A percentile compares a stretch with the other conserved stretches of the same genome.
These are phyloP conservation scores for Hyles euphorbiae DNA, from an alignment of 1,140 invertebrate species.

Conservation along the genomic window DNA sequence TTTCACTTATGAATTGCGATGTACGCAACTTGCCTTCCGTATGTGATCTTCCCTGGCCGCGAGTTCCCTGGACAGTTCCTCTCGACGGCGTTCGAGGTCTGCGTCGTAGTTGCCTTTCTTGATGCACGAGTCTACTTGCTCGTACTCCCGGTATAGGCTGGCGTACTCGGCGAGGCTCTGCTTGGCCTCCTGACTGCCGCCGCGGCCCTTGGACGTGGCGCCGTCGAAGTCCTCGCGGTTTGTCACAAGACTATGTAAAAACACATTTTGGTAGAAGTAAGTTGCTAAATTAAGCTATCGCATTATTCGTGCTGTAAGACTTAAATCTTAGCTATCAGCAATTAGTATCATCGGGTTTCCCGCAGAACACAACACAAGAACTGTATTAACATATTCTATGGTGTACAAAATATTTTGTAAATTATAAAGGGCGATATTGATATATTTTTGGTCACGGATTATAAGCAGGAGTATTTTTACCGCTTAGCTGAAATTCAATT, in stretches of 20 bases:
- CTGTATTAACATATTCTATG: no score
- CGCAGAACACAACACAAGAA: no score
- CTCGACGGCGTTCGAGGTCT: conserved; percentile 32
- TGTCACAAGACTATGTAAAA: conserved; percentile 43
- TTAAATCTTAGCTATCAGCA: no score
- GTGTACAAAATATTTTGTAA: no score
- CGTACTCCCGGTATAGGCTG: conserved; percentile 42
- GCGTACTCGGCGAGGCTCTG: conserved; percentile 50
- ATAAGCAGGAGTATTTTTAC: no score
- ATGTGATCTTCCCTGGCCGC: conserved; percentile 43
- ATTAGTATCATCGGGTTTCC: no score
- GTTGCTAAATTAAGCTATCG: no score
- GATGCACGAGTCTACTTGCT: conserved; percentile 38
- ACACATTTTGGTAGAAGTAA: no score
- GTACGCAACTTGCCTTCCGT: conserved; percentile 26
- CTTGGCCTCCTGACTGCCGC: conserved; percentile 39
- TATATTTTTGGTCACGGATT: no score
- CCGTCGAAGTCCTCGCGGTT: conserved; percentile 42
- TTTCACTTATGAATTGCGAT: not conserved
- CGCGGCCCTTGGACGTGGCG: conserved; percentile 43
- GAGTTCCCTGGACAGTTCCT: conserved; percentile 37
- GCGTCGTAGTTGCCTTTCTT: conserved; percentile 33
- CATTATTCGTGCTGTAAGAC: no score
- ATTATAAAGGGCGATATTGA: no score
- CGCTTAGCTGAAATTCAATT: no score